Base-by-base conservation (phyloP, 2,797 vertebrate genomes). In the Poecilia velifera region DNA sequence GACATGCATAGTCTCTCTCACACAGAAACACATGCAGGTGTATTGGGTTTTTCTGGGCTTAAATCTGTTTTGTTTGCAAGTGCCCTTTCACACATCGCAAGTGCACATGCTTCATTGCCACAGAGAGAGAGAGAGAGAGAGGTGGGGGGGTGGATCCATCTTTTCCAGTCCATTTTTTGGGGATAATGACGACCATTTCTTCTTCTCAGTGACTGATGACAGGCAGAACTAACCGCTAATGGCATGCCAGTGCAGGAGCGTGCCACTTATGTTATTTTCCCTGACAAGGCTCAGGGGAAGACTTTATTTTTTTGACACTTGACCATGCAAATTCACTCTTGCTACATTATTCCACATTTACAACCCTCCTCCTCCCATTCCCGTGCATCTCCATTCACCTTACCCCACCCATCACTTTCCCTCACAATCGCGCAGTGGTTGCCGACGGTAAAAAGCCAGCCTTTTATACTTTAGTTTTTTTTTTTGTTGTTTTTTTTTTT, bases 251-350 rank as follows among this genome's bases (percentile, higher is more conserved):
- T 97, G 97, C 97, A 96, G 95, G 96, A 96, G 96, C 95, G 91
- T 92, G 96, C 97, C 97, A 97, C 97, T 98, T 97, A 96, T 87
- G 96, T 97, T 98, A 97, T 97, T 98, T 96, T 96, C 96, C 96
- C 95, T 98, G 98, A 99, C 98, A 98, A 97, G 97, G 96, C 97
- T 98, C 97, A 96, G 94, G 96, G 96, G 96, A 98, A 98, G 96
- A 96, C 96, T 97, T 98, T 97, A 98, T 99, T 99, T 99, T 99
- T 99, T 97, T 98, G 98, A 99, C 98, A 98, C 98, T 99, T 99
- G 98, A 98, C 98, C 98, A 99, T 99, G 98, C 97, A 99, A 99
- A 99, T 99, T 97, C 97, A 97, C 96, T 97, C 96, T 96, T 96
- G 96, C 97, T 98, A 98, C 97, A 99, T 98, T 98, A 98, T 99